Base-by-base conservation (phyloP, 2,113 vertebrate species). In the Catharus bicknelli region DNA sequence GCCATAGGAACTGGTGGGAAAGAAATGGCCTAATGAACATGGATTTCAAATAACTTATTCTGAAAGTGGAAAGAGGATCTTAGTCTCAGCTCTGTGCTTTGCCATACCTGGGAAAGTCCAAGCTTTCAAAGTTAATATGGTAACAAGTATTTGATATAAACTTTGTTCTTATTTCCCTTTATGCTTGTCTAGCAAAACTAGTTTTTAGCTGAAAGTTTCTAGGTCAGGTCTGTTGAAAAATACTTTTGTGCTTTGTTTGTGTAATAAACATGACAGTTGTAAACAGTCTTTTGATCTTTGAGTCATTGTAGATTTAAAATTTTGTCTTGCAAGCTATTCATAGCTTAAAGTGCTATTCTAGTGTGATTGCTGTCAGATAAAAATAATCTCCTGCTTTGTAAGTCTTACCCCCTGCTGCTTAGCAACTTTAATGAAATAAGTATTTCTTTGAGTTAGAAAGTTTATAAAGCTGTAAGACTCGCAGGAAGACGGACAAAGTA, bases 281-380 rank as follows among this genome's bases (percentile, higher is more conserved):
- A 94, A 95, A 76, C 26, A 82, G 58, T 72, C 64, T 93, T 94
- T 78, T 74, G 73, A 86, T 95, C 73, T 66, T 75, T 68, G 50
- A 94, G 72, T 90, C 53, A 61, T 3, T 3, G 10, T 83, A 73
- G 58, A 45, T 82, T 78, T 88, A 82, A 82, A 91, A 72, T 89
- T 73, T 79, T 83, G 63, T 77, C 51, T 86, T 83, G 82, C 4
- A 17, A 83, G 53, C 72, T 94, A 86, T 93, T 94, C 10, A 57
- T 95, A 86, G 48, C 30, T 88, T 70, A 6, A 86, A 92, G 40
- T 67, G 66, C 42, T 89, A 64, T 87, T 92, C 40, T 50, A 7
- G 13, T 76, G 16, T 70, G 48, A 72, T 48, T 61, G 54, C 74
- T 90, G 75, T 92, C 70, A 93, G 85, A 76, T 75, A 88, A 90